Base-by-base conservation (phyloP, 2,888 invertebrate species). In the Lasioglossum pauxillum region DNA sequence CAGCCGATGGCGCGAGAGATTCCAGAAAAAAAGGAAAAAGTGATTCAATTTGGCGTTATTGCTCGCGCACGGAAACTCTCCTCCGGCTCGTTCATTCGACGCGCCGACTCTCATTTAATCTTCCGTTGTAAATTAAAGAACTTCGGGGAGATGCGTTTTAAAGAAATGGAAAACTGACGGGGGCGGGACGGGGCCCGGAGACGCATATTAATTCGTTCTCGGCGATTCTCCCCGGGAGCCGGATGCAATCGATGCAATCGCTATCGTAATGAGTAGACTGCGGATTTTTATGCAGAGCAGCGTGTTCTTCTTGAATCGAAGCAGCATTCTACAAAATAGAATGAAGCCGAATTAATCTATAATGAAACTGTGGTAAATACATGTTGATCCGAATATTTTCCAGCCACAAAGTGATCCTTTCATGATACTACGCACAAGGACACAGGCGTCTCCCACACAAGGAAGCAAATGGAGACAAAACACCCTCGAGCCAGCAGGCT, bases 401-500 rank as follows among this genome's bases (percentile, higher is more conserved):
- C 8, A 19, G 19, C 67, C 35, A 67, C 35, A 35, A 67, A 67
- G 67, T 16, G 67, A 35, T 67, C 19, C 67, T 67, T 67, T 19
- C 67, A 10, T 0, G 67, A 38, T 38, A 23, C 35, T 10, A 38
- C 23, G 67, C 3, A 8, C 19, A 12, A 69, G 67, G 38, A 69
- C 67, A 35, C 67, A 19, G 35, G 67, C 8, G 31, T 19, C 38
- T 41, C 23, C 41, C 5, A 23, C 69, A 35, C 38, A 35, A 35
- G 35, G 19, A 67, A 23, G 10, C 12, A 38, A 75, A 38, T 10
- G n/a, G n/a, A 46, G 75, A 72, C 44, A 57, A 73, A 76, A 84
- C 75, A 72, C 72, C 64, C 84, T 83, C 75, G 53, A 79, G 72
- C 35, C 72, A 16, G 49, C 69, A 57, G 46, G 23, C 10, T n/a